Conservation (phyloP, 2,113 vertebrate genomes). For the Charina bottae region DNA sequence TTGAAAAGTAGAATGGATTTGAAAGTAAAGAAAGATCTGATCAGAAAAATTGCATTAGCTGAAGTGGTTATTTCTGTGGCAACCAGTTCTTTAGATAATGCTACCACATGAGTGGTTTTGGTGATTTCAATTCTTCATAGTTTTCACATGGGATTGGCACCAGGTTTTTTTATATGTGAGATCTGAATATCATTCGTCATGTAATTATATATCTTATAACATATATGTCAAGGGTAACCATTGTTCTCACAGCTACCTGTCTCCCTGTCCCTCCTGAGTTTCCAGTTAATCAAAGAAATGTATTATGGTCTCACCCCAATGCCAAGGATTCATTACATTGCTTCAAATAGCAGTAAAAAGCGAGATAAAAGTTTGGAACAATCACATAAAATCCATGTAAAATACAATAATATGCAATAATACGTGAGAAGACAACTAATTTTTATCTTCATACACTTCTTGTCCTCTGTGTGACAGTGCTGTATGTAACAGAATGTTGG, state of each 20-base stretch:
- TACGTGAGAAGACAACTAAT: no score
- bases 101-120: not conserved
- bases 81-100: not conserved
- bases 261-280: not conserved
- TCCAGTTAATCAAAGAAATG: no score
- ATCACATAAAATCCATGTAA: no score
- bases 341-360: no score
- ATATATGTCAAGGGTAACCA: not conserved
- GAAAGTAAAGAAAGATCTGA: not conserved
- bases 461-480: no score
- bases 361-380: no score
- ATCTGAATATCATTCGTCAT: not conserved
- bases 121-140: not conserved
- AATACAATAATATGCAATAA: no score
- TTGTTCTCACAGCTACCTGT: not conserved
- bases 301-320: no score
- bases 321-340: no score
- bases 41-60: not conserved
- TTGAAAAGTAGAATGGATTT: not conserved
- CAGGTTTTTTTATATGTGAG: not conserved
- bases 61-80: not conserved
- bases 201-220: not conserved
- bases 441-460: no score
- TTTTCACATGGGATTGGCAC: no score
- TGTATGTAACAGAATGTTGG: no score